Percentiles rank a stretch among this genome's conserved stretches.
Conservation (phyloP, 2,888 invertebrate species). For the Drosophila emarginata region DNA sequence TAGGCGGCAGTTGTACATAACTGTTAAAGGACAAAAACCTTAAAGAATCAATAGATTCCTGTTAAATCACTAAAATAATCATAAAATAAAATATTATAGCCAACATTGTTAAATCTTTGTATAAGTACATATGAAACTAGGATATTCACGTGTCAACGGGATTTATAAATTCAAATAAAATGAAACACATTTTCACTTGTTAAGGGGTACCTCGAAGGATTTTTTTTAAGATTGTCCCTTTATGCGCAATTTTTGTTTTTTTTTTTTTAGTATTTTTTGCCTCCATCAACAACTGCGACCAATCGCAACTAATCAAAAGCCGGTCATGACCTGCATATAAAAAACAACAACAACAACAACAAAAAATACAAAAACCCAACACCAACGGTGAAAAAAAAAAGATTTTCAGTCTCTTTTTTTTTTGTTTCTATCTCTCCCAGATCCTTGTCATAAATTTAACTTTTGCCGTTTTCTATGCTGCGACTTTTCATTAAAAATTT, state of each 20-base stretch:
- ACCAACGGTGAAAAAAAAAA: not conserved
- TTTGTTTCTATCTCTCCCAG: not conserved
- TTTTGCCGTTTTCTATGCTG: conserved; percentile 48
- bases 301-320: conserved; percentile 41
- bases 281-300: conserved; percentile 34
- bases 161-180: too few species aligned
- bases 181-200: too few species aligned
- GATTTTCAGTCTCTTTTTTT: not conserved
- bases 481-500: conserved; percentile 56
- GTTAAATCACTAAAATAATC: too few species aligned
- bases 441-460: conserved; percentile 52
- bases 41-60: too few species aligned
- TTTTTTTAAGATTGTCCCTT: not conserved
- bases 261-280: not conserved
- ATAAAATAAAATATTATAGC: too few species aligned
- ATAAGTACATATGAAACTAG: too few species aligned
- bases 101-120: too few species aligned
- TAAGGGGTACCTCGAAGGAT: not conserved
- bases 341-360: too few species aligned
- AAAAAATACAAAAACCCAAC: not conserved
- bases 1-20: too few species aligned
- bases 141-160: too few species aligned
- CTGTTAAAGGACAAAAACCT: too few species aligned
- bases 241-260: not conserved
- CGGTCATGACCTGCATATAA: conserved; percentile 22